A percentile compares a stretch with the other conserved stretches of the same genome.
Evolutionary conservation across 2,888 invertebrate genomes (phyloP).

Genomic region (Phalera bucephala): DNA sequence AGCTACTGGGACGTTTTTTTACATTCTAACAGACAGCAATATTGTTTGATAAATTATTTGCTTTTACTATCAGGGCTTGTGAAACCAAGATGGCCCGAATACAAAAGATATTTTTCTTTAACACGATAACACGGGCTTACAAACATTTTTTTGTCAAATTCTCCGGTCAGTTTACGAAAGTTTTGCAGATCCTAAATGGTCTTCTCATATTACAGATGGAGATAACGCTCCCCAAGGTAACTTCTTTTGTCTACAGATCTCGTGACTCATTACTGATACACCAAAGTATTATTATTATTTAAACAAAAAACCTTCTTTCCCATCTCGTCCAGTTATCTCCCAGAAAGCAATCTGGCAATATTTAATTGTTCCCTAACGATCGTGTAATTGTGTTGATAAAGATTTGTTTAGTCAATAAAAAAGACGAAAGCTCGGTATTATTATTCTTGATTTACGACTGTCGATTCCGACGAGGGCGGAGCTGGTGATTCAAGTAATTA

Average conservation of each 20-base stretch:
- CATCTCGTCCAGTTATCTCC: constrained; percentile 25
- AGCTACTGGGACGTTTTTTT: constrained; percentile 15
- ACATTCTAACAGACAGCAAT: constrained; percentile 4
- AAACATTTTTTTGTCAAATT: constrained; percentile 7
- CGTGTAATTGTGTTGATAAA: constrained; percentile 77
- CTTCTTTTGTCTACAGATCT: constrained; percentile 16
- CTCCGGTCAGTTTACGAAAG: constrained; percentile 11
- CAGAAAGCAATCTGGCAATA: constrained; percentile 49
- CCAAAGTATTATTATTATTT: neutral
- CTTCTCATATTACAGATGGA: constrained; percentile 59
- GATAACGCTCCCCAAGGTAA: constrained; percentile 52
- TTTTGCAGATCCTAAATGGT: constrained; percentile 40
- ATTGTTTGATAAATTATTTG: constrained; percentile 20
- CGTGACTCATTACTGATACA: constrained; percentile 9
- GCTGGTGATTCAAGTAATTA: constrained; percentile 67
- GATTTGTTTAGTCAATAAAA: constrained; percentile 71
- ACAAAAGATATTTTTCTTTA: constrained; percentile 9
- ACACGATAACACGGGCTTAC: constrained; percentile 2
- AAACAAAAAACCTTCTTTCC: constrained; percentile 2
- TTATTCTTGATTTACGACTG: constrained; percentile 71
- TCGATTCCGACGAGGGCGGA: constrained; percentile 62
- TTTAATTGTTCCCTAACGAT: constrained; percentile 68
- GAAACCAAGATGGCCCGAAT: neutral
- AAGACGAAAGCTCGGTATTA: constrained; percentile 58
- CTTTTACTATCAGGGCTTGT: constrained; percentile 5